Conservation (phyloP, 2,888 invertebrate genomes). For the Tanytarsus gracilentus region DNA sequence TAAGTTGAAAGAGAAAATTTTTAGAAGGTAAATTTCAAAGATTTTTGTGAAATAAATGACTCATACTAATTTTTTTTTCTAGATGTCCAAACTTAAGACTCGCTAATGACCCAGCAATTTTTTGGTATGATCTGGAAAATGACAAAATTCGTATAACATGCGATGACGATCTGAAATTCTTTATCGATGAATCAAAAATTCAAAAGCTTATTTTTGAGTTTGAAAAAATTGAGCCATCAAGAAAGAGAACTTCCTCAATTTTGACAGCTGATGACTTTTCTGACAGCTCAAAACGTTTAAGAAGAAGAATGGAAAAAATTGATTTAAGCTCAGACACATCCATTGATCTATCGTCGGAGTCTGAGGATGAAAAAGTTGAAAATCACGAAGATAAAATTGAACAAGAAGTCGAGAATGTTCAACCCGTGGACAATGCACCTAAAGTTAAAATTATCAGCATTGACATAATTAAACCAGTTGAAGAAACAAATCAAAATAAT, state of each 20-base stretch:
- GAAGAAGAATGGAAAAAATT: not conserved
- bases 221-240: not conserved
- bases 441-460: not conserved
- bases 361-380: not conserved
- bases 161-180: conserved; percentile 15
- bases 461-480: not conserved
- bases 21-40: not conserved
- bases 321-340: conserved; percentile 12
- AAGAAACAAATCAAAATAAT: too few species aligned
- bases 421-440: too few species aligned
- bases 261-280: not conserved
- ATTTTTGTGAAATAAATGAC: not conserved
- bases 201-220: conserved; percentile 6
- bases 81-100: conserved; percentile 7
- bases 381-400: not conserved
- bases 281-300: not conserved
- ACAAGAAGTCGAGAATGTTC: not conserved
- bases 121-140: conserved; percentile 17
- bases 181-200: not conserved
- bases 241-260: not conserved
- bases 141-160: conserved; percentile 14
- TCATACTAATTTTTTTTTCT: not conserved
- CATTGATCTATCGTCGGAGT: conserved; percentile 8
- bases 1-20: not conserved
- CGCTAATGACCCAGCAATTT: not conserved